A percentile compares a stretch with the other conserved stretches of the same genome.
Evolutionary conservation across 2,113 vertebrate genomes (phyloP).

Genomic region (Casuarius casuarius): DNA sequence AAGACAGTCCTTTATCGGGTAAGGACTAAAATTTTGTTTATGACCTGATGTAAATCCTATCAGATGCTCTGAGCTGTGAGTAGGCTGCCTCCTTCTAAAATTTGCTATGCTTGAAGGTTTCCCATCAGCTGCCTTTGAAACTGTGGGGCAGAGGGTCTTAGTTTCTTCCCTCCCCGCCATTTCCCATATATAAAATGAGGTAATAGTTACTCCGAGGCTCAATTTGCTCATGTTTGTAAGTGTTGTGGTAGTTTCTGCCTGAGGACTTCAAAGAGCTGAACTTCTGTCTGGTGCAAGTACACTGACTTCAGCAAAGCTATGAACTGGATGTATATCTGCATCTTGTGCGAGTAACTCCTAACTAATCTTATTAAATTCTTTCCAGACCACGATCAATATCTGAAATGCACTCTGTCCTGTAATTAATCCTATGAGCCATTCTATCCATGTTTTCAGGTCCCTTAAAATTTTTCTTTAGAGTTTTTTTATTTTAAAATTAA

Average conservation of each 20-base stretch:
- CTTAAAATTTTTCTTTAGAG: slow-evolving; percentile 12
- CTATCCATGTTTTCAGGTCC: background rate
- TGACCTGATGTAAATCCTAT: background rate
- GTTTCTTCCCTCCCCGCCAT: background rate
- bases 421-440: slow-evolving; percentile 46
- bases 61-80: background rate
- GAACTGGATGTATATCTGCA: slow-evolving; percentile 23
- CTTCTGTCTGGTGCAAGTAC: background rate
- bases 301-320: slow-evolving; percentile 44
- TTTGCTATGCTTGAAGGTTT: background rate
- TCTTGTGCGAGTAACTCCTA: slow-evolving; percentile 30
- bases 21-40: background rate
- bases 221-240: background rate
- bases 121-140: background rate
- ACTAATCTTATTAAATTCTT: slow-evolving; percentile 46
- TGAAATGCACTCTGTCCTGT: slow-evolving; percentile 59
- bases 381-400: slow-evolving; percentile 46
- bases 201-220: background rate
- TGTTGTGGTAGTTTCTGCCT: background rate
- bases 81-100: background rate
- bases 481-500: slow-evolving; percentile 50
- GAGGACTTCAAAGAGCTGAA: background rate
- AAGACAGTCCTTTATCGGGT: background rate
- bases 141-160: background rate
- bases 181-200: background rate